Base-by-base conservation (phyloP, 2,888 invertebrate genomes). In the Acheta domesticus region DNA sequence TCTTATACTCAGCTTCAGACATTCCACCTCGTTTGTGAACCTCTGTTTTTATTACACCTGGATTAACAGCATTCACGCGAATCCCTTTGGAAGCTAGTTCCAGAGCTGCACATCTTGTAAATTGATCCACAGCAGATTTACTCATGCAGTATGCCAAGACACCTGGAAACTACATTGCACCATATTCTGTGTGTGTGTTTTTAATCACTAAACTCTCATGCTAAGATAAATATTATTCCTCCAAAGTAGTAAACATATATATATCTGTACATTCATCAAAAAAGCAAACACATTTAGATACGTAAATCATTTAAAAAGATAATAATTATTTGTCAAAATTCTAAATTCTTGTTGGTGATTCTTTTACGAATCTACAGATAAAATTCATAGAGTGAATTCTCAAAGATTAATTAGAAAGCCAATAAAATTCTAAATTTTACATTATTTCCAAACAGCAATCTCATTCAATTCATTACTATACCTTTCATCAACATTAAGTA, bases 41-140 rank as follows among this genome's bases (percentile, higher is more conserved):
- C 79, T 89, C 87, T 19, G 90, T 90, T 1, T 88, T 83, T 21
- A 89, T 88, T 0, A 91, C 90, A 23, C 90, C 91, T 49, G 90
- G 90, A 83, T 83, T 83, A 16, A 83, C 83, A 20, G 82, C 82
- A 80, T 83, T 83, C 21, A 83, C 82, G 12, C 83, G 76, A 16
- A 82, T 81, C 16, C 81, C 80, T 74, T 79, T 80, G 19, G 73
- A 49, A 21, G 85, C 85, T 76, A 86, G 81, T 48, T 86, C 90
- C 79, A 91, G 84, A 11, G 91, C 90, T 48, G 88, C 84, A 83
- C 89, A 89, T 82, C 89, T 85, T 8, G 91, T 91, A 82, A 91
- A 86, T 83, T 91, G 90, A 84, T 91, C 91, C 16, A 91, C 82
- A 75, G 90, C 90, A 74, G 89, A 87, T 84, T 91, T 91, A 76